These are phyloP conservation scores for Heliconius melpomene DNA, from an alignment of 1,140 invertebrate species.

Conservation along the genomic window DNA sequence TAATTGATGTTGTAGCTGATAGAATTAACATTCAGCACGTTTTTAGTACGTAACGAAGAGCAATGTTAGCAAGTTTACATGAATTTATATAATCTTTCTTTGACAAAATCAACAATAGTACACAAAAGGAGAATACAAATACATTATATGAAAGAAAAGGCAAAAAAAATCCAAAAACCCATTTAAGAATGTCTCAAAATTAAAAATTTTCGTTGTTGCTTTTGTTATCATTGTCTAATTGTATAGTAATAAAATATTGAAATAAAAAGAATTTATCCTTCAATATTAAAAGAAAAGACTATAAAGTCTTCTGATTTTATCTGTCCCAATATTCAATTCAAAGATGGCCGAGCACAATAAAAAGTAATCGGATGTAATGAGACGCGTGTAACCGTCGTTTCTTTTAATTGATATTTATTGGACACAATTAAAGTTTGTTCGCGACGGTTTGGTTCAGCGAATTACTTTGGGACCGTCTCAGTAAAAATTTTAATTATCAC, in stretches of 20 bases:
- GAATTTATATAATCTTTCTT: neutral
- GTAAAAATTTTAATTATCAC: neutral
- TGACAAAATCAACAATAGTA: no score
- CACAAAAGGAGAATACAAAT: no score
- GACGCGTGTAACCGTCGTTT: conserved; percentile 39
- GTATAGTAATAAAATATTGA: no score
- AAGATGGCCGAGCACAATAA: conserved; percentile 46
- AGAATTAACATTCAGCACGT: neutral
- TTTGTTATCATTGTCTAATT: no score
- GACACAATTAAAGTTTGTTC: conserved; percentile 54
- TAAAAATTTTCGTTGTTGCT: no score
- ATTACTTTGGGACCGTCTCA: conserved; percentile 27
- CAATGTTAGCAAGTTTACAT: neutral
- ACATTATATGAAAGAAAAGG: no score
- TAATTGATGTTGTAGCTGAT: neutral
- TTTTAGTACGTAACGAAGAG: neutral
- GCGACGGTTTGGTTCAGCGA: conserved; percentile 38
- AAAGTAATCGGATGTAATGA: conserved; percentile 51
- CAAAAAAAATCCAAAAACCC: no score
- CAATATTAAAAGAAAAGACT: neutral
- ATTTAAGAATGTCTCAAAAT: no score
- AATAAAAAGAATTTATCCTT: no score
- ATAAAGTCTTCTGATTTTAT: neutral
- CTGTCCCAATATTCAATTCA: conserved; percentile 10
- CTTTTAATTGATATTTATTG: conserved; percentile 68